Conservation (phyloP, 2,113 vertebrate species). For the Scophthalmus maximus region DNA sequence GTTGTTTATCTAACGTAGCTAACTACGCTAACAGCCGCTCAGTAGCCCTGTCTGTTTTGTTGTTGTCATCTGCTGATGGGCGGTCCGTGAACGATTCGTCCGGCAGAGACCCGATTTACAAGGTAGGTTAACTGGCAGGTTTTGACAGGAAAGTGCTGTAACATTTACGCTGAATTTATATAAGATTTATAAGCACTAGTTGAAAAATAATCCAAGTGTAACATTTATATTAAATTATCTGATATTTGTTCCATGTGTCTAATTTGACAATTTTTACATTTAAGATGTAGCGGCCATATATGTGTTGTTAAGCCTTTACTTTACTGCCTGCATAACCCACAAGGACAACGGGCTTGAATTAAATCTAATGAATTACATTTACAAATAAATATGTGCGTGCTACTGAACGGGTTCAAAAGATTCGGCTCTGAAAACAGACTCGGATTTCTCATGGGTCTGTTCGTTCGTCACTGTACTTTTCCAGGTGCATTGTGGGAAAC, state of each 20-base stretch:
- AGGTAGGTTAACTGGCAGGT: background rate
- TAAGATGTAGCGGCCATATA: no score
- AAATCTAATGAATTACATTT: background rate
- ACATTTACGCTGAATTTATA: no score
- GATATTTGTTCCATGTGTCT: no score
- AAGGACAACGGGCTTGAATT: no score
- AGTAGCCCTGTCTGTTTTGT: conserved; percentile 80
- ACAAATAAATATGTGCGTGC: background rate
- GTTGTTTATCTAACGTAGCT: conserved; percentile 64
- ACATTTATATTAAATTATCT: no score
- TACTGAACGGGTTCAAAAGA: conserved; percentile 9
- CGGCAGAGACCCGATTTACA: background rate
- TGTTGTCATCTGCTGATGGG: conserved; percentile 80
- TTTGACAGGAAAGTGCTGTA: no score
- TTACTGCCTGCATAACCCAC: background rate
- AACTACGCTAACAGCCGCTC: conserved; percentile 70
- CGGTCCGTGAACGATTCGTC: conserved; percentile 25
- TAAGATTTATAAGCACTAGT: no score
- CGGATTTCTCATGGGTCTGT: conserved; percentile 1
- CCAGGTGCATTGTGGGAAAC: conserved; percentile 79
- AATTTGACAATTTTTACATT: no score
- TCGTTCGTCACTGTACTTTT: conserved; percentile 68
- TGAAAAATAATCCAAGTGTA: no score
- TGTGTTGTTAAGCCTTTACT: no score
- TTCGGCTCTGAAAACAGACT: background rate